Evolutionary conservation across 2,797 vertebrate species (phyloP).

Genomic region (Lutjanus argentimaculatus): DNA sequence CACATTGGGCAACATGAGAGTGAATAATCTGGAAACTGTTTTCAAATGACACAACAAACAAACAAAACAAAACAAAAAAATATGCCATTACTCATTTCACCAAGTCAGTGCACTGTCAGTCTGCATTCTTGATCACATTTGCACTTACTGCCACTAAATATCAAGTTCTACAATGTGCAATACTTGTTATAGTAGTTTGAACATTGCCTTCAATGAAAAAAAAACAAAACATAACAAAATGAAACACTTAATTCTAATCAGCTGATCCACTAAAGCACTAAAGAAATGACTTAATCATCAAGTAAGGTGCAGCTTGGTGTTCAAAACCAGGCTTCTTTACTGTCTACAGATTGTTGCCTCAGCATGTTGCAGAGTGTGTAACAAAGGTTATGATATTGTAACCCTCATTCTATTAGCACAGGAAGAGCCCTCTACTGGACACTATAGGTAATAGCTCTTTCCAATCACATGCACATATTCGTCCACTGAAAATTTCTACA

Average conservation of each 20-base stretch:
- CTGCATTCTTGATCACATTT: neutral
- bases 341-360: neutral
- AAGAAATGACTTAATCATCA: neutral
- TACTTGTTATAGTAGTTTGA: neutral
- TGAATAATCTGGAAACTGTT: neutral
- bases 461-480: no score
- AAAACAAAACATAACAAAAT: neutral
- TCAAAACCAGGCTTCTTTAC: neutral
- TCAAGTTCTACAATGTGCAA: neutral
- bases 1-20: neutral
- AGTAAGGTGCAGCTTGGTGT: neutral
- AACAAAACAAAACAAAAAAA: no score
- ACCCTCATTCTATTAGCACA: no score
- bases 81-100: conserved; percentile 1
- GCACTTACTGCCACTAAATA: neutral
- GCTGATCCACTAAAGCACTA: neutral
- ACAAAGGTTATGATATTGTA: no score
- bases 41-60: neutral
- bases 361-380: neutral
- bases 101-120: neutral
- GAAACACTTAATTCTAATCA: neutral
- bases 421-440: no score
- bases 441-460: no score
- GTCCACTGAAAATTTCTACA: no score
- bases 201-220: neutral